A percentile compares a stretch with the other conserved stretches of the same genome.
These are phyloP conservation scores for Drosophila kikkawai DNA, from an alignment of 1,140 invertebrate species.

Conservation along the genomic window DNA sequence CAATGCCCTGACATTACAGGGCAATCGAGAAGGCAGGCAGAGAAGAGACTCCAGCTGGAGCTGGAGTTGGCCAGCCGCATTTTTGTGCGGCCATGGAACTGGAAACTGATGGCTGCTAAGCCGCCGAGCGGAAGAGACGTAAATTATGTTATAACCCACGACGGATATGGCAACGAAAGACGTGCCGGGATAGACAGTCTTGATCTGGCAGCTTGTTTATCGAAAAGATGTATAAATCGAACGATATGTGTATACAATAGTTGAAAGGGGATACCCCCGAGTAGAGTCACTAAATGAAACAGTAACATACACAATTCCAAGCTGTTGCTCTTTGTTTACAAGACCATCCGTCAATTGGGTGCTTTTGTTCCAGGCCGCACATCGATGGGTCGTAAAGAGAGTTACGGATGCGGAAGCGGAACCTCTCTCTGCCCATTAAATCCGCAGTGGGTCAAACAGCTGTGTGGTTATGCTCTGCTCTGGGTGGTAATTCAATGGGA, in stretches of 20 bases:
- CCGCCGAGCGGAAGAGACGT: slow-evolving; percentile 74
- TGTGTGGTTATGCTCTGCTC: slow-evolving; percentile 40
- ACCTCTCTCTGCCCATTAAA: slow-evolving; percentile 37
- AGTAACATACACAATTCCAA: slow-evolving; percentile 22
- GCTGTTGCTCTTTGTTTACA: slow-evolving; percentile 51
- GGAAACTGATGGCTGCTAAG: slow-evolving; percentile 60
- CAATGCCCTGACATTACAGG: slow-evolving; percentile 72
- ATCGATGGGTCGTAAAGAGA: slow-evolving; percentile 63
- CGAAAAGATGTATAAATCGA: background rate
- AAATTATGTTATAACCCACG: slow-evolving; percentile 72
- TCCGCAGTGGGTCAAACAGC: slow-evolving; percentile 66
- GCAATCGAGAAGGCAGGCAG: slow-evolving; percentile 58
- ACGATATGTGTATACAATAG: slow-evolving; percentile 6
- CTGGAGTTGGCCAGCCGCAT: slow-evolving; percentile 21
- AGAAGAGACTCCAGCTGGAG: slow-evolving; percentile 11
- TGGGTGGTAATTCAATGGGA: slow-evolving; percentile 14
- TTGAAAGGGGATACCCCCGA: slow-evolving; percentile 13
- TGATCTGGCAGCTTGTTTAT: slow-evolving; percentile 32
- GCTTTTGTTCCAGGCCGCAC: slow-evolving; percentile 55
- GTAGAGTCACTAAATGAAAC: slow-evolving; percentile 12
- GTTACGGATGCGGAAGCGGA: slow-evolving; percentile 40
- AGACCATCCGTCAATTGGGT: slow-evolving; percentile 68
- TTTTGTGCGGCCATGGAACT: slow-evolving; percentile 28
- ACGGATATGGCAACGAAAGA: slow-evolving; percentile 47
- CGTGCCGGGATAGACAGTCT: slow-evolving; percentile 21